Evolutionary conservation across 2,797 vertebrate genomes (phyloP).

Genomic region (Tiaroga cobitis): DNA sequence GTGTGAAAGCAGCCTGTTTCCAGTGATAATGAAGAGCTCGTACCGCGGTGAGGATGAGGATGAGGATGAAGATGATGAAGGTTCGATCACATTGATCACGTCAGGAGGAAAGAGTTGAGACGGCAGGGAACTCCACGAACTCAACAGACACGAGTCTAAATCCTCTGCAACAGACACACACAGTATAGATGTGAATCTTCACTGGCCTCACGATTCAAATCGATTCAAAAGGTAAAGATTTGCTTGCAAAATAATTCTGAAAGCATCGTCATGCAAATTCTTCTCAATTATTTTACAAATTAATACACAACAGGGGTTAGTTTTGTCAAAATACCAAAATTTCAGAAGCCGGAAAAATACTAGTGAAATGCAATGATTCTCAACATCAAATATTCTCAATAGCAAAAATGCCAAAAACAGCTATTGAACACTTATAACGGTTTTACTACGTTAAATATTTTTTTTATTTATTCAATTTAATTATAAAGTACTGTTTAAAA

Average conservation of each 20-base stretch:
- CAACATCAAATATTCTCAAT: neutral
- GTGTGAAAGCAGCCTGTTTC: neutral
- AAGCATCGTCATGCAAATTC: neutral
- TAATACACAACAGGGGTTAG: neutral
- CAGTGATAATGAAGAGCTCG: neutral
- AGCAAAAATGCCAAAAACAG: neutral
- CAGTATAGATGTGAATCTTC: neutral
- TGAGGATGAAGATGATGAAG: slow-evolving; percentile 9
- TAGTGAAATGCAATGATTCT: neutral
- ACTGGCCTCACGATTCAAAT: neutral
- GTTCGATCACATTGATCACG: slow-evolving; percentile 67
- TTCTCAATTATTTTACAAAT: neutral
- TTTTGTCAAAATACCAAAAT: neutral
- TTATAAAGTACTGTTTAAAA: too few relatives aligned
- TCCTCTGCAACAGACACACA: slow-evolving; percentile 64
- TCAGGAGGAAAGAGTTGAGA: slow-evolving; percentile 75
- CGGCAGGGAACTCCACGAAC: slow-evolving; percentile 74
- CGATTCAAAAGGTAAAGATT: neutral
- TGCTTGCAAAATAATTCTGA: neutral
- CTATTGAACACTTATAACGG: neutral
- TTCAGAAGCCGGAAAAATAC: neutral
- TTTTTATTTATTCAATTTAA: neutral
- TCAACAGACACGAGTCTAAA: slow-evolving; percentile 67
- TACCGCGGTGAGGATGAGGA: slow-evolving; percentile 63
- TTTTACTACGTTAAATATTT: neutral